phyloP scores from a whole-genome alignment of 2,797 vertebrate species.

The Periparus ater region DNA sequence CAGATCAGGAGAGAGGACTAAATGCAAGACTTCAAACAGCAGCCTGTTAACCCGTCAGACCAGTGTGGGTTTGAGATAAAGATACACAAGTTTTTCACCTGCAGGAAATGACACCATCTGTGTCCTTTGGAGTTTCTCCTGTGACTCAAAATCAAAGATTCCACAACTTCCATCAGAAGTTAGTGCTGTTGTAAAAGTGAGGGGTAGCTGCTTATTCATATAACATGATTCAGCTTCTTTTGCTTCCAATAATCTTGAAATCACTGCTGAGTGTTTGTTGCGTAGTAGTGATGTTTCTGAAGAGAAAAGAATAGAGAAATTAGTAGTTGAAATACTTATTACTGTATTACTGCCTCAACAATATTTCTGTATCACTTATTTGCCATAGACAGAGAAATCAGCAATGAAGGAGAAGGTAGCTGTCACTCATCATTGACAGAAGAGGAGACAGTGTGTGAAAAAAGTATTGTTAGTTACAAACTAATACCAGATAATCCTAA shows the following conservation, averaged over 20 bases:
- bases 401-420: not conserved
- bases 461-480: not conserved
- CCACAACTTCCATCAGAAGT: not conserved
- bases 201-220: not conserved
- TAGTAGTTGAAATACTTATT: not conserved
- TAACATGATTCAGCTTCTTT: not conserved
- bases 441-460: not conserved
- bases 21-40: not conserved
- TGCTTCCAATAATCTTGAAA: not conserved
- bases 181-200: not conserved
- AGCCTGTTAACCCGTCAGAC: not conserved
- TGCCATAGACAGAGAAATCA: not conserved
- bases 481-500: not conserved
- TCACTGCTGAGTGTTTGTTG: not conserved
- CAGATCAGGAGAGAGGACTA: not conserved
- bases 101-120: not conserved
- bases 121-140: not conserved
- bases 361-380: not conserved
- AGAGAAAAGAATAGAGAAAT: not conserved
- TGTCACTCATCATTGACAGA: not conserved
- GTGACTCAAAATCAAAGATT: not conserved
- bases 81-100: not conserved
- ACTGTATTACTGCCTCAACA: not conserved
- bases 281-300: not conserved
- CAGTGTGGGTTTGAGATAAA: not conserved